phyloP scores from a whole-genome alignment of 2,797 vertebrate genomes.

The Thamnophis elegans region DNA sequence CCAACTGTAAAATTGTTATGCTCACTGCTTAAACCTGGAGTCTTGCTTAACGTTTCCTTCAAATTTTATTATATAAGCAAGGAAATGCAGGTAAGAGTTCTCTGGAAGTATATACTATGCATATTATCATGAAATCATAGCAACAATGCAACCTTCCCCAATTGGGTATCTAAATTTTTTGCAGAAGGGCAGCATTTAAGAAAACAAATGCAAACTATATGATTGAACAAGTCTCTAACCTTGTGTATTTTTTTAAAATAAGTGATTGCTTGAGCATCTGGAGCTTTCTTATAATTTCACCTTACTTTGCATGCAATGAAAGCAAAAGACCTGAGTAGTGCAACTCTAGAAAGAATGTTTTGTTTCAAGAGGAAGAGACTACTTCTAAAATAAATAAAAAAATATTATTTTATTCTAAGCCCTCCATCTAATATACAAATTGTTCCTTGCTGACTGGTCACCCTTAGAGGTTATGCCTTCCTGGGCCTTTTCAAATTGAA shows the following conservation, averaged over 20 bases:
- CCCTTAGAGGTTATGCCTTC: not conserved
- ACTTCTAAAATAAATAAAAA: not conserved
- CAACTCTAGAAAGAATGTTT: not conserved
- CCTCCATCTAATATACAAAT: not conserved
- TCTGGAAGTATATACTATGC: not conserved
- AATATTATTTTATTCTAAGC: not conserved
- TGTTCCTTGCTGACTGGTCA: not conserved
- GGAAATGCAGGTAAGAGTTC: not conserved
- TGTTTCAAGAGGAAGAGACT: not conserved
- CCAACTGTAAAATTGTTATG: not conserved
- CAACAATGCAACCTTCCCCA: not conserved
- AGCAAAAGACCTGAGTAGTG: not conserved
- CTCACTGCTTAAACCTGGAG: not conserved
- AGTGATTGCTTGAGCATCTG: not conserved
- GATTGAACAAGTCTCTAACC: not conserved
- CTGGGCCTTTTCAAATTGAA: conserved; percentile 11
- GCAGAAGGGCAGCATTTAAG: not conserved
- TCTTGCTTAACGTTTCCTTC: not conserved
- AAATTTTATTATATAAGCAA: not conserved
- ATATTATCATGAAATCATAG: not conserved
- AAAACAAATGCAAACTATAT: not conserved
- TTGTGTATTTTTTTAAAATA: not conserved
- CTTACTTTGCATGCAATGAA: not conserved
- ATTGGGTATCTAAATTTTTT: not conserved
- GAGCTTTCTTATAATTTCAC: not conserved